Base-by-base conservation (phyloP, 2,888 invertebrate species). In the Drosophila tripunctata region DNA sequence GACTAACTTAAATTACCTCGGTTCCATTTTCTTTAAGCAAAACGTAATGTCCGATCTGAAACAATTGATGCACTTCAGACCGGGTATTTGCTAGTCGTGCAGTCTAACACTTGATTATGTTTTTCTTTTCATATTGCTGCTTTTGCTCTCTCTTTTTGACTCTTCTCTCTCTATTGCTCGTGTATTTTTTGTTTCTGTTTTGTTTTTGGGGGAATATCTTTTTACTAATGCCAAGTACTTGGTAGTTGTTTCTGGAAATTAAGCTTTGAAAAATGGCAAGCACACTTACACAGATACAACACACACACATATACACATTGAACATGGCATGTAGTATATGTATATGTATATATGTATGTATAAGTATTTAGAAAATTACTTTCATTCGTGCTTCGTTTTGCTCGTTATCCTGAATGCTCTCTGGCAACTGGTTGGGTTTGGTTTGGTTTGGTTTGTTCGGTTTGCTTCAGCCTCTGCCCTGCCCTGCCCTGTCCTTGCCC, bases 321-420 rank as follows among this genome's bases (percentile, higher is more conserved):
- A 38, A 60, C 33, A 41, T 31, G 27, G 22, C n/a, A 30, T 47
- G 35, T 35, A 12, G 21, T 24, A 19, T 6, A 14, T 3, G 2
- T 33, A 10, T 14, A 30, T 44, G 17, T 17, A 4, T 33, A 30
- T 30, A 2, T 40, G 21, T 40, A 4, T 51, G 33, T 21, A 67
- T 67, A 82, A 78, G 73, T 78, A 83, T 87, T 87, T 86, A 71
- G 80, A 80, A 78, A 86, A 87, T 87, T 80, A 85, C 87, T 86
- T 86, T 82, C 80, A 83, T 85, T 87, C 78, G 64, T 69, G 69
- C 78, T 82, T 67, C 72, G 78, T 74, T 87, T 81, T 69, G 85
- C 66, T 84, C 74, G 87, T 87, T 84, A 75, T 71, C 69, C 66
- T 63, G 62, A 71, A 74, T 76, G 71, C 45, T 38, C 56, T 61